A percentile compares a stretch with the other conserved stretches of the same genome.
Conservation (phyloP, 2,888 invertebrate species). For the Spodoptera exigua region DNA sequence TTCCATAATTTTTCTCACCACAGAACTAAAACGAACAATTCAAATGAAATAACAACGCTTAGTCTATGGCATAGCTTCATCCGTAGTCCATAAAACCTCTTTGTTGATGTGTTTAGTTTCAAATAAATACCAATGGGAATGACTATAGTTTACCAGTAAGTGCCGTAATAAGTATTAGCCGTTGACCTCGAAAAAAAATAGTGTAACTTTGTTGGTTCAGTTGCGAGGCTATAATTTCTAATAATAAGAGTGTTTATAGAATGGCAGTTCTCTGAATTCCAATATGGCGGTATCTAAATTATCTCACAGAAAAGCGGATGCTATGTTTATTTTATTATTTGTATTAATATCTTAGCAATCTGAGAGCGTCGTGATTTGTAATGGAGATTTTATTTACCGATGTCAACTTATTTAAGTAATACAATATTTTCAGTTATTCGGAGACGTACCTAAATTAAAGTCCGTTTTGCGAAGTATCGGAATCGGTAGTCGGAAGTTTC, state of each 20-base stretch:
- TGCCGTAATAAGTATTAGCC: slow-evolving; percentile 5
- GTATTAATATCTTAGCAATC: slow-evolving; percentile 7
- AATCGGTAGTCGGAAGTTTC: slow-evolving; percentile 6
- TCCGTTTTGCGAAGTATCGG: too few species aligned
- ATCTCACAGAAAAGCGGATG: slow-evolving; percentile 2
- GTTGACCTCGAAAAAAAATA: slow-evolving; percentile 19
- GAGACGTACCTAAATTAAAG: too few species aligned
- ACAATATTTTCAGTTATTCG: too few species aligned
- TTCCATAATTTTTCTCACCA: neutral
- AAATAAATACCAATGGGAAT: slow-evolving; percentile 37
- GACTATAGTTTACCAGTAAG: slow-evolving; percentile 11
- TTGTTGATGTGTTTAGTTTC: slow-evolving; percentile 15
- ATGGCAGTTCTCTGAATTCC: slow-evolving; percentile 8
- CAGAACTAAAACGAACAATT: slow-evolving; percentile 7
- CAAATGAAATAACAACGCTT: slow-evolving; percentile 11
- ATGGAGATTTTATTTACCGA: too few species aligned
- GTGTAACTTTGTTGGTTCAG: slow-evolving; percentile 8
- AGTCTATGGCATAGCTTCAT: too few species aligned
- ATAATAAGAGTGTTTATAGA: neutral
- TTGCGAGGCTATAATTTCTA: slow-evolving; percentile 16
- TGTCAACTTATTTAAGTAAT: too few species aligned
- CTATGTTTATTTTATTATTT: slow-evolving; percentile 18
- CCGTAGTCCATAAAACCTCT: slow-evolving; percentile 25
- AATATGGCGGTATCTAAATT: slow-evolving; percentile 4
- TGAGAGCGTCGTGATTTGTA: too few species aligned